Evolutionary conservation across 2,797 vertebrate genomes (phyloP).

Genomic region (Enteromius mattozi): DNA sequence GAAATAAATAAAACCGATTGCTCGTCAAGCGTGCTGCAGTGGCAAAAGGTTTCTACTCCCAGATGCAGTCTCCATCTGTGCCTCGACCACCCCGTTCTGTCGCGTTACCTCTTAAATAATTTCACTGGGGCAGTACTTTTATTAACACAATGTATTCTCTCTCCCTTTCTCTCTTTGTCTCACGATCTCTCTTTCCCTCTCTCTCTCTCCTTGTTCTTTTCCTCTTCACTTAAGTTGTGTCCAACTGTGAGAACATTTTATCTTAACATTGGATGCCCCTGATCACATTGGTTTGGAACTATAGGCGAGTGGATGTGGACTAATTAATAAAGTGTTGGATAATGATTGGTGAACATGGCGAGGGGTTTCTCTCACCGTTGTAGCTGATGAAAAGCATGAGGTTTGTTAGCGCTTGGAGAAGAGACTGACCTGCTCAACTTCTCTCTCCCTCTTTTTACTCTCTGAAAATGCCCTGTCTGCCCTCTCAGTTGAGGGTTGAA

Average conservation of each 20-base stretch:
- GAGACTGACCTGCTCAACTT: constrained; percentile 32
- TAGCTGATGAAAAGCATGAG: constrained; percentile 52
- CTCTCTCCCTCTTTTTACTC: constrained; percentile 13
- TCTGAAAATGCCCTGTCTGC: constrained; percentile 54
- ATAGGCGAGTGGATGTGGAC: constrained; percentile 51
- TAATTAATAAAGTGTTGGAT: constrained; percentile 62
- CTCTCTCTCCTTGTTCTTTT: constrained; percentile 23
- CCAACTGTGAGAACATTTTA: constrained; percentile 57
- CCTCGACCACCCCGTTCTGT: constrained; percentile 57
- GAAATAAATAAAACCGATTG: constrained; percentile 77
- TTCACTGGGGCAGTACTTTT: constrained; percentile 54
- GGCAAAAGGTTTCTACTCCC: constrained; percentile 78
- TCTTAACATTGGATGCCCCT: constrained; percentile 52
- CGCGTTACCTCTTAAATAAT: constrained; percentile 59
- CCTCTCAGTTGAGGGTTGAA: constrained; percentile 52
- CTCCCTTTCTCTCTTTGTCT: not conserved
- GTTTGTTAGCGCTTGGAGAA: constrained; percentile 49
- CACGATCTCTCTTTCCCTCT: not conserved
- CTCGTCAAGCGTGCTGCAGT: constrained; percentile 66
- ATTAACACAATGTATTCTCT: constrained; percentile 48
- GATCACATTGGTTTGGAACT: constrained; percentile 53
- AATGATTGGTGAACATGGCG: constrained; percentile 54
- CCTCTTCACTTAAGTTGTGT: constrained; percentile 31
- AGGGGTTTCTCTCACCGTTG: constrained; percentile 48
- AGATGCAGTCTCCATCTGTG: constrained; percentile 80